phyloP scores from a whole-genome alignment of 2,113 vertebrate genomes.

The Plecturocebus donacophilus region DNA sequence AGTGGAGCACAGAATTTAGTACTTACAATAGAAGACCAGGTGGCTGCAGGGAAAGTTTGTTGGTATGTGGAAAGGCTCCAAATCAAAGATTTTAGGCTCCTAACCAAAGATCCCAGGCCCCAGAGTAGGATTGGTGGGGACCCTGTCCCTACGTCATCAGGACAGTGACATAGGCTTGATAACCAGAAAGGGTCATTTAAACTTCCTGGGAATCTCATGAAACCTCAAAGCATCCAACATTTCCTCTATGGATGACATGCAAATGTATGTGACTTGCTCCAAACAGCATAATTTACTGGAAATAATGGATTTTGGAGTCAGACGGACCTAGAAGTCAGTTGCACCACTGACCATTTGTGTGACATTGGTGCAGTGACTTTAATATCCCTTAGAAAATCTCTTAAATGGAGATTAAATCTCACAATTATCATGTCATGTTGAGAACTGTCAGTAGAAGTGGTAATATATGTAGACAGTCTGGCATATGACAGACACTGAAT shows the following conservation, averaged over 20 bases:
- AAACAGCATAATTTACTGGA: not conserved
- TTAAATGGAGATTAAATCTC: not conserved
- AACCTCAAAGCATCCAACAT: not conserved
- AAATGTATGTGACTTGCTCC: not conserved
- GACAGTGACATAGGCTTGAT: not conserved
- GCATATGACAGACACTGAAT: not conserved
- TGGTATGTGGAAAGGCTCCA: not conserved
- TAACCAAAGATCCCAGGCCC: not conserved
- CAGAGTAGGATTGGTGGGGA: not conserved
- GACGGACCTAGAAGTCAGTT: not conserved
- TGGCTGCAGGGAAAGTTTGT: not conserved
- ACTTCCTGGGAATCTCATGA: not conserved
- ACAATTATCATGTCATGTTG: not conserved
- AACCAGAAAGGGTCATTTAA: not conserved
- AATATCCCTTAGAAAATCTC: constrained; percentile 1
- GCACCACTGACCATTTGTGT: not conserved
- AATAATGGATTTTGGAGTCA: not conserved
- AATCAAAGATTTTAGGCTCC: not conserved
- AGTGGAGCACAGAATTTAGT: not conserved
- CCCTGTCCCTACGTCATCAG: not conserved
- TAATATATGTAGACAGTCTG: not conserved
- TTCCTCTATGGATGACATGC: not conserved
- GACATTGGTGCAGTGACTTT: not conserved
- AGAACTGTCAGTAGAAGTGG: not conserved
- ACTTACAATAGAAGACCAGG: not conserved